phyloP scores from a whole-genome alignment of 30 jellyfish, hydroid and myxozoan species.

The Turritopsis dohrnii region DNA sequence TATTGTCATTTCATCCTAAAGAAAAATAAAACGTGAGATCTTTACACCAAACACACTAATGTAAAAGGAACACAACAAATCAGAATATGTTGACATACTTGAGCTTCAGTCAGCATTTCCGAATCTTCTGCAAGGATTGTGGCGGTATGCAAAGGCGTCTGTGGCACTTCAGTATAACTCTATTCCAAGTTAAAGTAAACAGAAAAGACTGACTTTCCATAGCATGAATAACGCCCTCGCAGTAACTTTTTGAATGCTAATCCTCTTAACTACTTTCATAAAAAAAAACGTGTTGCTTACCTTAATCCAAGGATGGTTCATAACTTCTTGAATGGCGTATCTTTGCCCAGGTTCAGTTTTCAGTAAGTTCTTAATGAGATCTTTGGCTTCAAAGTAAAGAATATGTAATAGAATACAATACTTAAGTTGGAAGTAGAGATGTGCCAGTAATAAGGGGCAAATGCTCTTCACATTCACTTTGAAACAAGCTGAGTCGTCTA shows the following conservation, averaged over 20 bases:
- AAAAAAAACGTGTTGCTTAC: conserved; percentile 39
- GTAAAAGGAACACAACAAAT: neutral
- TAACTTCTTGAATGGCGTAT: conserved; percentile 57
- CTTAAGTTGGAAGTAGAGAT: too few species aligned
- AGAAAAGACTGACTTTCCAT: neutral
- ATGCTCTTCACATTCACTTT: too few species aligned
- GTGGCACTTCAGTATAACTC: conserved; percentile 94
- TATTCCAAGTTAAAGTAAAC: neutral
- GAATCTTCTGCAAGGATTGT: conserved; percentile 75
- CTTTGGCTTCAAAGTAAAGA: conserved; percentile 72
- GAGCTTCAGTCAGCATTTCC: conserved; percentile 74
- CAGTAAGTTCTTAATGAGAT: conserved; percentile 56
- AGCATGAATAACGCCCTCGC: neutral
- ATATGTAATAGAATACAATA: too few species aligned
- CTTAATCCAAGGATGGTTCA: conserved; percentile 94
- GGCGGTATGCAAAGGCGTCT: conserved; percentile 85
- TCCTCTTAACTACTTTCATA: neutral
- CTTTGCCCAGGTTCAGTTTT: conserved; percentile 82
- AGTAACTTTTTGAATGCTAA: neutral
- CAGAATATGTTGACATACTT: conserved; percentile 52
- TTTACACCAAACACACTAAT: neutral
- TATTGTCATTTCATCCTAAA: conserved; percentile 91
- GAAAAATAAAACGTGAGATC: neutral
- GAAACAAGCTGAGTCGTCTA: too few species aligned
- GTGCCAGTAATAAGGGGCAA: too few species aligned